Evolutionary conservation across 2,113 vertebrate genomes (phyloP), one percentile per base, ranked within the genome.

Genomic region (Ptilorrhoa leucosticta): DNA sequence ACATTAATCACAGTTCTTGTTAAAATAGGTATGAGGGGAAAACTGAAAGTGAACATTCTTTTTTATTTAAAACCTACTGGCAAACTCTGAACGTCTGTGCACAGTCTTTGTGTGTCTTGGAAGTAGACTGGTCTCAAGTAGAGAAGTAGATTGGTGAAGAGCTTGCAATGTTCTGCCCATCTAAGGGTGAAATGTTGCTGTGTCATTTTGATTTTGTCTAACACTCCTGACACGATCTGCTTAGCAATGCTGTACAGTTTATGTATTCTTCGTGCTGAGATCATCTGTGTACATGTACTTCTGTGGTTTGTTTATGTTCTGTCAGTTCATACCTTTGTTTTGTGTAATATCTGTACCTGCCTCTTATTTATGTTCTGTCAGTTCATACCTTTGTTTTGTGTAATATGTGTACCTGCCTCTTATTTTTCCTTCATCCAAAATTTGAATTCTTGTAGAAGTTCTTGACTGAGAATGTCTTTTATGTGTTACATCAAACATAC

Each of bases 401-500:
- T 68, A 79, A 31, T 84, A 81, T 76, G 73, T 79, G 14, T 92
- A 51, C 9, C 44, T 86, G 63, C 20, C 13, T 90, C 44, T 76
- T 79, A 53, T 81, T 96, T 84, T 95, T 91, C 79, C 73, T 94
- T 95, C 83, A 70, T 96, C 81, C 76, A 94, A 86, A 95, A 90
- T 95, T 90, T 78, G 57, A 95, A 60, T 94, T 94, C 54, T 83
- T 90, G 48, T 63, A 78, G 27, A 64, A 94, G 85, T 89, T 92
- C 63, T 95, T 94, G 79, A 87, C 71, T 86, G 71, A 96, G 44
- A 72, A 57, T 93, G 71, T 96, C n/a, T 94, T 96, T 90, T 89
- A 84, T 87, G 39, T 89, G 61, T 86, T 96, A 84, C 76, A 58
- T 97, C 89, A 94, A 96, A 73, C 64, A 91, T 95, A 93, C 42